Percentiles rank a stretch among this genome's conserved stretches.
phyloP scores from a whole-genome alignment of 2,797 vertebrate species.

The Salmo trutta region DNA sequence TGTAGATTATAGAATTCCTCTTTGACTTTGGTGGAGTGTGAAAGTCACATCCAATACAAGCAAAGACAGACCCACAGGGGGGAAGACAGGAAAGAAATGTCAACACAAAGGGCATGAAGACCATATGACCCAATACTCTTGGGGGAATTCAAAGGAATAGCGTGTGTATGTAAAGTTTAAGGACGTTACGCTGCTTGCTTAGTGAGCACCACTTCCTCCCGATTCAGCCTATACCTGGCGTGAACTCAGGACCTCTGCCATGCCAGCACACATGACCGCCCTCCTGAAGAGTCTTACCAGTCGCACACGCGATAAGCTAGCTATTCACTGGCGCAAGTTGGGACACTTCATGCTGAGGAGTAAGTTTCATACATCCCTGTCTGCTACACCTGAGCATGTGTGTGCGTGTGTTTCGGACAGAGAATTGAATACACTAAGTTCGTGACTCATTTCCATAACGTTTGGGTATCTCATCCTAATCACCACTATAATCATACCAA shows the following conservation, averaged over 20 bases:
- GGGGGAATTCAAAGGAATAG: constrained; percentile 27
- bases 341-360: too few species aligned
- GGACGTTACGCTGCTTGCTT: too few species aligned
- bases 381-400: background rate
- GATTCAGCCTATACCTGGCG: too few species aligned
- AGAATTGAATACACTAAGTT: too few species aligned
- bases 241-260: too few species aligned
- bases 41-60: constrained; percentile 46
- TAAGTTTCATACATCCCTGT: too few species aligned
- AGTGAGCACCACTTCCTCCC: too few species aligned
- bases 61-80: constrained; percentile 36
- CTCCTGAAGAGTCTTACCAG: too few species aligned
- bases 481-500: background rate
- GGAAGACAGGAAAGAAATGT: constrained; percentile 29
- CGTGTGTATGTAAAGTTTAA: constrained; percentile 7
- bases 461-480: background rate
- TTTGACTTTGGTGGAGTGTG: constrained; percentile 21
- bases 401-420: background rate
- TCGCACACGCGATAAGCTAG: too few species aligned
- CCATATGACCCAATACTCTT: constrained; percentile 15
- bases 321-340: too few species aligned
- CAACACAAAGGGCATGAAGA: constrained; percentile 17
- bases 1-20: constrained; percentile 37
- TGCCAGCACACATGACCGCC: too few species aligned
- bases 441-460: too few species aligned